Evolutionary conservation across 1,140 invertebrate genomes (phyloP).

Genomic region (Bombyx mori): DNA sequence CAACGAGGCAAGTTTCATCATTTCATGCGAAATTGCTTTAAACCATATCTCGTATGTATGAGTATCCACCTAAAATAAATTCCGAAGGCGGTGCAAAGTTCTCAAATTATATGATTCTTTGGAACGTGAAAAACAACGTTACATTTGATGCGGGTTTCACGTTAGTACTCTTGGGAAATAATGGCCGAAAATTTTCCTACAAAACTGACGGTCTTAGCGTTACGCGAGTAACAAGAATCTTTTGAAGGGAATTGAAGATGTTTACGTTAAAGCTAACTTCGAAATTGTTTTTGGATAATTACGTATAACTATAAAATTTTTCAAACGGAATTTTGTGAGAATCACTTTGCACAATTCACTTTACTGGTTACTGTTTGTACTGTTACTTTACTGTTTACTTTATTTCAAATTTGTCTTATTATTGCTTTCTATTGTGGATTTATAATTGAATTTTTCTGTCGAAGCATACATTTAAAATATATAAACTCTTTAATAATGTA

Average conservation of each 20-base stretch:
- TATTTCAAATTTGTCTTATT: background rate
- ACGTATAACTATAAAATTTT: background rate
- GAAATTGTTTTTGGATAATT: background rate
- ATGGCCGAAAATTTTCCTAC: constrained; percentile 12
- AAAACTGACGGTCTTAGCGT: constrained; percentile 3
- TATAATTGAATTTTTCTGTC: background rate
- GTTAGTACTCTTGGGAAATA: constrained; percentile 15
- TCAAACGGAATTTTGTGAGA: too few species aligned
- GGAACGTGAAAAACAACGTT: background rate
- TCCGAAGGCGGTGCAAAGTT: background rate
- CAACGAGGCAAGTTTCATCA: too few species aligned
- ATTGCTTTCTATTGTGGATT: background rate
- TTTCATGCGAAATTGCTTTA: too few species aligned
- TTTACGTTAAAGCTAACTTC: background rate
- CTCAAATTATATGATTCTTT: background rate
- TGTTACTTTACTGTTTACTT: background rate
- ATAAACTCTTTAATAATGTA: too few species aligned
- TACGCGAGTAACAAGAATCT: too few species aligned
- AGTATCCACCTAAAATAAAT: too few species aligned
- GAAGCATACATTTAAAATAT: too few species aligned
- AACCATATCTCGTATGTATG: too few species aligned
- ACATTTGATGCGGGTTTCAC: constrained; percentile 4
- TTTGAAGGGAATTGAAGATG: background rate
- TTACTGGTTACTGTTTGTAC: background rate
- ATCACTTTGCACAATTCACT: background rate